These are phyloP conservation scores for Sphaerophoria taeniata DNA, from an alignment of 2,888 invertebrate genomes.

Conservation along the genomic window DNA sequence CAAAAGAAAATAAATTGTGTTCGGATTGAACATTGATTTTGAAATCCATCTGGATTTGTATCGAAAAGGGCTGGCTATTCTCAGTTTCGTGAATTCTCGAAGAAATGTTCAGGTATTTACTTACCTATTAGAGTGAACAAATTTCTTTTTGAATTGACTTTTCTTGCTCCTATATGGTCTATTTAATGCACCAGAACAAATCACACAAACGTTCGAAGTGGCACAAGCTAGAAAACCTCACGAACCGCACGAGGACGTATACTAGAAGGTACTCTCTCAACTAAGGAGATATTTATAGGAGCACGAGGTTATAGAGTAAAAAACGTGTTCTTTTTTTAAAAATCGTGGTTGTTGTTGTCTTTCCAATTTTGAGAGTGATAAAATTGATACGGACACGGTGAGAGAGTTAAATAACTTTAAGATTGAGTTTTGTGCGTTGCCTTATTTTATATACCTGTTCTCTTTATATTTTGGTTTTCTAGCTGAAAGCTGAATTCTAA, in stretches of 20 bases:
- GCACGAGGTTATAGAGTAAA: not conserved
- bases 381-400: not conserved
- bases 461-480: not conserved
- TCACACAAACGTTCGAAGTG: conserved; percentile 13
- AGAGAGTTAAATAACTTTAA: no score
- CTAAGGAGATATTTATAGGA: conserved; percentile 56
- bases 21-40: no score
- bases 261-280: conserved; percentile 42
- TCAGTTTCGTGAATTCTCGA: no score
- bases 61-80: no score
- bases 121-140: no score
- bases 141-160: not conserved
- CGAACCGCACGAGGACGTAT: conserved; percentile 33
- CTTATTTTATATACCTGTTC: no score
- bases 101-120: no score
- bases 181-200: conserved; percentile 21
- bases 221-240: conserved; percentile 2
- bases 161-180: not conserved
- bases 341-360: not conserved
- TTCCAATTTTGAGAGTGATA: not conserved
- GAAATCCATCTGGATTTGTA: no score
- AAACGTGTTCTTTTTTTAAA: not conserved
- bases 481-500: not conserved
- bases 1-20: no score
- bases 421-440: no score